These are phyloP conservation scores for Octodonta nipae DNA, from an alignment of 2,888 invertebrate genomes.

Conservation along the genomic window DNA sequence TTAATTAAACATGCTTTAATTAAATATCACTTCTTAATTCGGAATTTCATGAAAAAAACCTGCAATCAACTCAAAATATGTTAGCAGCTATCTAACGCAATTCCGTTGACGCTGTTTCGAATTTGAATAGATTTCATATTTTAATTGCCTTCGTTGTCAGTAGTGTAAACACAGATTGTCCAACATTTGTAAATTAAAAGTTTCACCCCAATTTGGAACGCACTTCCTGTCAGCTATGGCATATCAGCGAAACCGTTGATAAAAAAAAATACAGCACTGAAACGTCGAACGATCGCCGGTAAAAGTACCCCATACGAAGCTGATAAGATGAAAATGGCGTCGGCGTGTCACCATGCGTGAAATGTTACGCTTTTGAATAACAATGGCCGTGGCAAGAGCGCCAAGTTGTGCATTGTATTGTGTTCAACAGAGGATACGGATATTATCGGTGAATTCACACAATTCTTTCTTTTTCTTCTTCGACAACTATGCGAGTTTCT, in stretches of 20 bases:
- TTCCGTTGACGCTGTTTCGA: too few relatives aligned
- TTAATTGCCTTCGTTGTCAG: too few relatives aligned
- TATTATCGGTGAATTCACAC: constrained; percentile 1
- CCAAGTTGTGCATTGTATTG: constrained; percentile 2
- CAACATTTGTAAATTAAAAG: too few relatives aligned
- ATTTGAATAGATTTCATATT: too few relatives aligned
- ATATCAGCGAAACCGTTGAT: not conserved
- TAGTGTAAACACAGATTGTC: too few relatives aligned
- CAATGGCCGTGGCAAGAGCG: constrained; percentile 24
- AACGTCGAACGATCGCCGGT: not conserved
- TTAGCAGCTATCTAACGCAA: too few relatives aligned
- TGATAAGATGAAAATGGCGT: constrained; percentile 29
- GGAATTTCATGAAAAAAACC: too few relatives aligned
- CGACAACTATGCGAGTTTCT: too few relatives aligned
- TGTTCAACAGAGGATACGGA: constrained; percentile 2
- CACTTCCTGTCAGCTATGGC: not conserved
- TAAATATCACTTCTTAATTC: too few relatives aligned
- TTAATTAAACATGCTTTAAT: too few relatives aligned
- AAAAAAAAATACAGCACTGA: not conserved
- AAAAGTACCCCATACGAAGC: constrained; percentile 4
- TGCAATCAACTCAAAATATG: too few relatives aligned
- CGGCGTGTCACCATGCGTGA: constrained; percentile 32
- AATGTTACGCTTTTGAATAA: constrained; percentile 33
- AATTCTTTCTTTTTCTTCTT: too few relatives aligned
- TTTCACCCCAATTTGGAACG: not conserved